phyloP scores from a whole-genome alignment of 2,113 vertebrate genomes.

The Vicugna pacos region DNA sequence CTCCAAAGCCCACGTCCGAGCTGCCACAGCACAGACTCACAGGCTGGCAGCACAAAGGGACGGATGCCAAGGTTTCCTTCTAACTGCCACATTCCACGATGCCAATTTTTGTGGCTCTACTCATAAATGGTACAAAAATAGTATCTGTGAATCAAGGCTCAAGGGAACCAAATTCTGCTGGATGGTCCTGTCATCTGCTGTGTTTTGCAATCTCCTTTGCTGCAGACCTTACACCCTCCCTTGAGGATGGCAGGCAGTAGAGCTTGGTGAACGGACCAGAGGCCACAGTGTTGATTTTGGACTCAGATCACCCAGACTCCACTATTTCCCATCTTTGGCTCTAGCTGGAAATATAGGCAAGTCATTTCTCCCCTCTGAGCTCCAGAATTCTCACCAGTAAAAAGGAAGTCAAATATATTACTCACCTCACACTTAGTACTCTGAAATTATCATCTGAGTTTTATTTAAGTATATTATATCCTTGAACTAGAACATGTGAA shows the following conservation, averaged over 20 bases:
- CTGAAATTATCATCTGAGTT: conserved; percentile 5
- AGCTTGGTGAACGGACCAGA: not conserved
- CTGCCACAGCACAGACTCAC: not conserved
- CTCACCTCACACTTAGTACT: not conserved
- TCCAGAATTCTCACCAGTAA: not conserved
- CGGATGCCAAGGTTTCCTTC: not conserved
- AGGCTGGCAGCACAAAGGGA: not conserved
- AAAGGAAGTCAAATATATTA: not conserved
- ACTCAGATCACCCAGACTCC: not conserved
- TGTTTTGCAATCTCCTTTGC: not conserved
- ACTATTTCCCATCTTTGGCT: not conserved
- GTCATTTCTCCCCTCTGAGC: not conserved
- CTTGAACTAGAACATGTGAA: not conserved
- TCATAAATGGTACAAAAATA: conserved; percentile 64
- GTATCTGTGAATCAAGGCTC: conserved; percentile 60
- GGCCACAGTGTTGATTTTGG: not conserved
- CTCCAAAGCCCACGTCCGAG: not conserved
- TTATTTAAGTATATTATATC: not conserved
- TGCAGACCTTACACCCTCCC: not conserved
- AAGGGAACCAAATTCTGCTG: conserved; percentile 23
- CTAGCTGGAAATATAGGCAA: not conserved
- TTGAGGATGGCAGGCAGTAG: not conserved
- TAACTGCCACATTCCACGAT: not conserved
- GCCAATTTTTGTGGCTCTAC: conserved; percentile 38
- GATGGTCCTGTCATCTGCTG: conserved; percentile 38